A percentile compares a stretch with the other conserved stretches of the same genome.
Conservation (phyloP, 2,113 vertebrate species). For the Paralichthys olivaceus region DNA sequence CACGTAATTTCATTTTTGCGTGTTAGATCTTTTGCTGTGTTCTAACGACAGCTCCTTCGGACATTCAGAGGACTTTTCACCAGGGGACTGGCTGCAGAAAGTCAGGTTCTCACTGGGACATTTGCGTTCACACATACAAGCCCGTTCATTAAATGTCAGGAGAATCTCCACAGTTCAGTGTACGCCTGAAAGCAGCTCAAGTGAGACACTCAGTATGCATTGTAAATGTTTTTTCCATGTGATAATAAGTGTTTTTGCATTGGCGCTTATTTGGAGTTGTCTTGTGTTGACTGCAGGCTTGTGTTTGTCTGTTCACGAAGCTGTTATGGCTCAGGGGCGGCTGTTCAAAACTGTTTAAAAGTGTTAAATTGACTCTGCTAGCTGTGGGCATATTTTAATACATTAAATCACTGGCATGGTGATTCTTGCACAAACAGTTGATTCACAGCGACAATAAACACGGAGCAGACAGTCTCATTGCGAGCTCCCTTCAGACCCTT, state of each 20-base stretch:
- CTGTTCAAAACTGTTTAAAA: conserved; percentile 54
- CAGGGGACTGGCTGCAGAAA: no score
- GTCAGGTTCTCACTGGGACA: no score
- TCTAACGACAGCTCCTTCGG: no score
- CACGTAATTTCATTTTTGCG: no score
- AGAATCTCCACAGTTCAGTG: no score
- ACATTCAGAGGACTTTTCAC: no score
- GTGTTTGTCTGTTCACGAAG: conserved; percentile 38
- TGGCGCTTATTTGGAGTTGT: conserved; percentile 36
- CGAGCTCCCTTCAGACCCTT: background rate
- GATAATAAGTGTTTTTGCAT: conserved; percentile 35
- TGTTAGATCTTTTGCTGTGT: no score
- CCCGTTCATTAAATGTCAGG: no score
- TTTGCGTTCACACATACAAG: no score
- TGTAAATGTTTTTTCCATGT: background rate
- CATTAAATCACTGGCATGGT: conserved; percentile 33
- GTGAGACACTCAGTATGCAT: background rate
- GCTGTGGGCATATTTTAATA: conserved; percentile 46
- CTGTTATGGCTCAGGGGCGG: conserved; percentile 31
- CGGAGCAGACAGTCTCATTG: background rate
- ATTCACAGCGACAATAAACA: conserved; percentile 12
- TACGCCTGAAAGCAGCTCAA: background rate
- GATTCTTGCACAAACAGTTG: conserved; percentile 16
- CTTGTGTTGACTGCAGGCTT: conserved; percentile 32
- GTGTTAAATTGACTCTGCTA: conserved; percentile 50